A percentile compares a stretch with the other conserved stretches of the same genome.
Conservation (phyloP, 2,113 vertebrate genomes). For the Pterophyllum scalare region DNA sequence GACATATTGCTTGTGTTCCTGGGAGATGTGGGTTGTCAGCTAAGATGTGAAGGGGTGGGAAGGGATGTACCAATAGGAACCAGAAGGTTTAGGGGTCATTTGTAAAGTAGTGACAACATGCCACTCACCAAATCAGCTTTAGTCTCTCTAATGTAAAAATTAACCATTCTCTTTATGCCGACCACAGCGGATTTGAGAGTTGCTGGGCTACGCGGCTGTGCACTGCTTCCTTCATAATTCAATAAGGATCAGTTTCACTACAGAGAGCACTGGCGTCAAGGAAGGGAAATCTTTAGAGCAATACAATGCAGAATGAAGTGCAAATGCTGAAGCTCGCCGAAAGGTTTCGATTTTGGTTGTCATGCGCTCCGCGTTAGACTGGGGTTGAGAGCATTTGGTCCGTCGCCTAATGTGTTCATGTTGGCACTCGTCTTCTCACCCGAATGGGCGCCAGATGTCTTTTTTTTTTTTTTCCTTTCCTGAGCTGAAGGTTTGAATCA, state of each 20-base stretch:
- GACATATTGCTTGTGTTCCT: slow-evolving; percentile 15
- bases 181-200: slow-evolving; percentile 76
- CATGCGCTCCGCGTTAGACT: slow-evolving; percentile 69
- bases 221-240: slow-evolving; percentile 73
- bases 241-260: slow-evolving; percentile 74
- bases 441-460: slow-evolving; percentile 82
- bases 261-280: slow-evolving; percentile 55
- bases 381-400: slow-evolving; percentile 67
- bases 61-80: slow-evolving; percentile 46
- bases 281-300: slow-evolving; percentile 59
- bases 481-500: slow-evolving; percentile 56
- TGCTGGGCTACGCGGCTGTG: slow-evolving; percentile 61
- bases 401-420: slow-evolving; percentile 73
- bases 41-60: slow-evolving; percentile 30
- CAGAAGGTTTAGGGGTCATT: slow-evolving; percentile 53
- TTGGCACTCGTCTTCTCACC: slow-evolving; percentile 64
- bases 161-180: slow-evolving; percentile 67
- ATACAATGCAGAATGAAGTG: slow-evolving; percentile 57
- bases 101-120: slow-evolving; percentile 67
- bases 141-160: slow-evolving; percentile 74
- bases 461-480: not conserved
- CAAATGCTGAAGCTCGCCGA: slow-evolving; percentile 64
- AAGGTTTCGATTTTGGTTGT: slow-evolving; percentile 72
- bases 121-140: slow-evolving; percentile 71
- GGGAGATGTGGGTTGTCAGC: slow-evolving; percentile 27